Evolutionary conservation across 1,140 invertebrate species (phyloP).

Genomic region (Drosophila funebris): DNA sequence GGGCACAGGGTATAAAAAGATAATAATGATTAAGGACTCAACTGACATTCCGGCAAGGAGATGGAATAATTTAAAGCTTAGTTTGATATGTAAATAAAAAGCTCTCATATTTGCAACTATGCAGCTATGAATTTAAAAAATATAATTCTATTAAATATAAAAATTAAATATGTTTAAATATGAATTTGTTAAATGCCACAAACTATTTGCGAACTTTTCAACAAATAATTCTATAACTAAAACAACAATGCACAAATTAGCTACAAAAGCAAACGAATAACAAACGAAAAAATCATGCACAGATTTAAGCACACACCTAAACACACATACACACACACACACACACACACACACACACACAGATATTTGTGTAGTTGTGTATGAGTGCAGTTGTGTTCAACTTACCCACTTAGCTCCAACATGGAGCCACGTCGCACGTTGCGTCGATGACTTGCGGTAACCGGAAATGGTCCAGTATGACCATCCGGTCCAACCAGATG

Average conservation of each 20-base stretch:
- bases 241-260: background rate
- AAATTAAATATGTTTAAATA: background rate
- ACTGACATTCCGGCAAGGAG: too few relatives aligned
- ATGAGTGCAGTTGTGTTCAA: conserved; percentile 50
- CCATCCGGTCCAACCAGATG: conserved; percentile 61
- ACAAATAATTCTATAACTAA: background rate
- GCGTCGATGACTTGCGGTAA: conserved; percentile 85
- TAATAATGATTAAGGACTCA: too few relatives aligned
- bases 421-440: conserved; percentile 88
- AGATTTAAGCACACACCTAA: conserved; percentile 4
- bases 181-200: background rate
- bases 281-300: conserved; percentile 17
- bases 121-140: too few relatives aligned
- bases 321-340: conserved; percentile 22
- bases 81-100: too few relatives aligned
- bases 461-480: conserved; percentile 77
- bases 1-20: too few relatives aligned
- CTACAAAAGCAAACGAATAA: background rate
- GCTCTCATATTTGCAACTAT: too few relatives aligned
- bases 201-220: background rate
- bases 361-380: conserved; percentile 5
- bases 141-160: background rate
- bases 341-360: conserved; percentile 23
- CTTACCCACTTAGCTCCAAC: conserved; percentile 88
- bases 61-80: too few relatives aligned